These are phyloP conservation scores for Brachyrhaphis roseni DNA, from an alignment of 2,797 vertebrate species.

Conservation along the genomic window DNA sequence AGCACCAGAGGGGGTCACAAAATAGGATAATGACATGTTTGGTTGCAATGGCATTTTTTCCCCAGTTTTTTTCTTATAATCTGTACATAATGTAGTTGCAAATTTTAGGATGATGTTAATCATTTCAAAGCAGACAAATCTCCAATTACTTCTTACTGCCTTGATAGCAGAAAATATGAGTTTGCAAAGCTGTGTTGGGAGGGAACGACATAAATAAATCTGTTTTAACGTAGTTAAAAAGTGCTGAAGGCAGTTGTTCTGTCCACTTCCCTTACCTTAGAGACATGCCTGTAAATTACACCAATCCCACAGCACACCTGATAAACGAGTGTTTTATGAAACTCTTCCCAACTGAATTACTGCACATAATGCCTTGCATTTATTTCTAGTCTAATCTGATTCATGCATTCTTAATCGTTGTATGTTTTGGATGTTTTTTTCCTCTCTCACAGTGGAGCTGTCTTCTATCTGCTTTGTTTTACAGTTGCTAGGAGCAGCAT, in stretches of 20 bases:
- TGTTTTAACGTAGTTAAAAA: neutral
- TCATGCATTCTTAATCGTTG: neutral
- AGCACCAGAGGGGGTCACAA: neutral
- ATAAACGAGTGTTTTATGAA: neutral
- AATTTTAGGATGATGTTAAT: neutral
- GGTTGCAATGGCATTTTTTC: neutral
- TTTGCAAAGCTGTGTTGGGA: neutral
- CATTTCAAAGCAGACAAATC: constrained; percentile 6
- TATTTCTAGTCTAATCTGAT: neutral
- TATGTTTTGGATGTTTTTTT: neutral
- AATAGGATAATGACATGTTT: neutral
- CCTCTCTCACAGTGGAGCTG: constrained; percentile 19
- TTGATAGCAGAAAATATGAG: neutral
- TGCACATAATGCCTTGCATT: neutral
- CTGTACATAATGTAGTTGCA: neutral
- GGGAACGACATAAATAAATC: constrained; percentile 12
- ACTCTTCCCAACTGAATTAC: neutral
- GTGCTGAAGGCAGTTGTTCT: neutral
- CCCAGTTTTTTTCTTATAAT: neutral
- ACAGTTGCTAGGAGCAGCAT: constrained; percentile 91
- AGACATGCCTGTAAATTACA: constrained; percentile 10
- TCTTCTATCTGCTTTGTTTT: constrained; percentile 70
- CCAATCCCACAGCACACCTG: neutral
- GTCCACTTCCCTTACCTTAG: constrained; percentile 26
- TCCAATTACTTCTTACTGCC: neutral